phyloP scores from a whole-genome alignment of 1,140 invertebrate species.

The Drosophila simulans region DNA sequence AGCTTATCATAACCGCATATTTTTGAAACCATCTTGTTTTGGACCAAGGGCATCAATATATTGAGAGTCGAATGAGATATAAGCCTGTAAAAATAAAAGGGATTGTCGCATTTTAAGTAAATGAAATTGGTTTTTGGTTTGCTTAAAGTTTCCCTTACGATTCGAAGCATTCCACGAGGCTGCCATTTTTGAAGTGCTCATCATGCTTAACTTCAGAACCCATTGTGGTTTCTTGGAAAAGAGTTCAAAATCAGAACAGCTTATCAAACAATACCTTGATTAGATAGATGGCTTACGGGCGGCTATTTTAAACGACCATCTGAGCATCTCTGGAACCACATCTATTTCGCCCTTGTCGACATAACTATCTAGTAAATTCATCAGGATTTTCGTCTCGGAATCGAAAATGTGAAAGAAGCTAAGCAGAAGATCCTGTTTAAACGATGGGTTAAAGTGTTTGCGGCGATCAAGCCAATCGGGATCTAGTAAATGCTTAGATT shows the following conservation, averaged over 20 bases:
- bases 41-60: not conserved
- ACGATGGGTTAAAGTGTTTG: conserved; percentile 46
- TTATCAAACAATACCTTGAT: not conserved
- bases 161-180: conserved; percentile 36
- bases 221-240: conserved; percentile 49
- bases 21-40: not conserved
- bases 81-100: conserved; percentile 1
- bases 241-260: not conserved
- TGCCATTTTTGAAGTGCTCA: conserved; percentile 8
- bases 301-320: conserved; percentile 45
- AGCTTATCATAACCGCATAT: not conserved
- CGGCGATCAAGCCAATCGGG: conserved; percentile 51
- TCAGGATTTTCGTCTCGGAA: conserved; percentile 29
- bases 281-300: conserved; percentile 34
- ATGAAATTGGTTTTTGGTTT: not conserved
- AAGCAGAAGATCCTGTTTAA: conserved; percentile 45
- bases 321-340: conserved; percentile 36
- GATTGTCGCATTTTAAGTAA: not conserved
- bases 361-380: conserved; percentile 22
- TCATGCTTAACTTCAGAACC: conserved; percentile 34
- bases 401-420: conserved; percentile 59
- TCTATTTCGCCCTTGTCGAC: conserved; percentile 24
- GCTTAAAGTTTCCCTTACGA: conserved; percentile 13
- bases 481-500: conserved; percentile 21
- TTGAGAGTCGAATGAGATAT: not conserved